These are phyloP conservation scores for Enteromius unitaeniatus DNA, from an alignment of 2,797 vertebrate genomes.

Conservation along the genomic window DNA sequence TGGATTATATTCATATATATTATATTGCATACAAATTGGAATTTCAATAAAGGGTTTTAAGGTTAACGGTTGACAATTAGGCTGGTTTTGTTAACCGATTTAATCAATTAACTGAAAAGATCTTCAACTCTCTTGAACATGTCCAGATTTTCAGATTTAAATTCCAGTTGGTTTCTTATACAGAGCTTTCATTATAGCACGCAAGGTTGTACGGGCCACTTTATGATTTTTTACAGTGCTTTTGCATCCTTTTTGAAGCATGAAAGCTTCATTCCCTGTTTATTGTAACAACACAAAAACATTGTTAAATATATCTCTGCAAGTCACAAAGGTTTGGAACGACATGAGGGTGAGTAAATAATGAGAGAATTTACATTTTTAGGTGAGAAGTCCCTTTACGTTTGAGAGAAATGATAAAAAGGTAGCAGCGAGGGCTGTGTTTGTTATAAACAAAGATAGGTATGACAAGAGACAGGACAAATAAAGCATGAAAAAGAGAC, in stretches of 20 bases:
- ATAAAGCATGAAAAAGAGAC: neutral
- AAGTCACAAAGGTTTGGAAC: neutral
- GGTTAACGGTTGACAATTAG: neutral
- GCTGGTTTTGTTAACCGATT: neutral
- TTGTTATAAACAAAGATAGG: neutral
- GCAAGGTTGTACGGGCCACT: neutral
- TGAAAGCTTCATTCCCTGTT: neutral
- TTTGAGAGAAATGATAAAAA: slow-evolving; percentile 2
- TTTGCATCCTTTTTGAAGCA: neutral
- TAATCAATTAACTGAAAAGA: neutral
- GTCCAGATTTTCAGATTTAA: neutral
- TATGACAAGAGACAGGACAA: neutral
- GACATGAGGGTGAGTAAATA: slow-evolving; percentile 5
- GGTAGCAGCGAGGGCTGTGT: neutral
- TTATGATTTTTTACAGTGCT: neutral
- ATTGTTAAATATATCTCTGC: neutral
- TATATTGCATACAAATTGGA: neutral
- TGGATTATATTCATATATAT: neutral
- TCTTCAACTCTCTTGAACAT: neutral
- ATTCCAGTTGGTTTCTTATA: neutral
- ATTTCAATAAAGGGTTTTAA: neutral
- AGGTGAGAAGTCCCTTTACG: slow-evolving; percentile 2
- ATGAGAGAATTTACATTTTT: slow-evolving; percentile 21
- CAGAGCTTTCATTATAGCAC: neutral
- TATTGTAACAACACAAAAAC: neutral